Conservation (phyloP, 2,797 vertebrate genomes). For the Glossophaga mutica region DNA sequence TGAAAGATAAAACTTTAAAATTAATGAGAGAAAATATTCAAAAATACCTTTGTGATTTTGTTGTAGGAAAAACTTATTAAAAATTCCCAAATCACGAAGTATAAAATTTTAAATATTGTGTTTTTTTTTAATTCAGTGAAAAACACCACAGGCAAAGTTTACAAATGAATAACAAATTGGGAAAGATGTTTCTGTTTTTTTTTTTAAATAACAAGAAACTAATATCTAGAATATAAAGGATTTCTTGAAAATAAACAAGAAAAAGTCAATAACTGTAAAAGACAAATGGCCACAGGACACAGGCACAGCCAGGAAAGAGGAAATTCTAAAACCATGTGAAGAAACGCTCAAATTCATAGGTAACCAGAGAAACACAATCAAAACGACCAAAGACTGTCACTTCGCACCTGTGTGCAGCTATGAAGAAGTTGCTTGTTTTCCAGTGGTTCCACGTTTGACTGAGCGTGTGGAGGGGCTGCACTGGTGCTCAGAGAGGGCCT, state of each 20-base stretch:
- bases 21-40: not conserved
- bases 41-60: not conserved
- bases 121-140: not conserved
- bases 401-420: not conserved
- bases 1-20: not conserved
- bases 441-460: constrained; percentile 22
- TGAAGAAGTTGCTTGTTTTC: not conserved
- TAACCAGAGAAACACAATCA: not conserved
- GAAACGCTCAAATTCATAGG: not conserved
- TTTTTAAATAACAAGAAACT: not conserved
- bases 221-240: not conserved
- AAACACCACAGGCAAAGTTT: not conserved
- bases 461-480: not conserved
- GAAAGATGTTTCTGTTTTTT: not conserved
- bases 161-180: not conserved
- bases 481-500: not conserved
- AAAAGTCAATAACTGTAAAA: not conserved
- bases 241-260: not conserved
- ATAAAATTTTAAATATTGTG: not conserved
- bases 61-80: not conserved
- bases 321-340: not conserved
- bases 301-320: not conserved
- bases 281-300: not conserved
- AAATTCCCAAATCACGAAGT: not conserved
- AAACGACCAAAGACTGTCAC: not conserved